Base-by-base conservation (phyloP, 1,140 invertebrate species). In the Aleiodes sp. region DNA sequence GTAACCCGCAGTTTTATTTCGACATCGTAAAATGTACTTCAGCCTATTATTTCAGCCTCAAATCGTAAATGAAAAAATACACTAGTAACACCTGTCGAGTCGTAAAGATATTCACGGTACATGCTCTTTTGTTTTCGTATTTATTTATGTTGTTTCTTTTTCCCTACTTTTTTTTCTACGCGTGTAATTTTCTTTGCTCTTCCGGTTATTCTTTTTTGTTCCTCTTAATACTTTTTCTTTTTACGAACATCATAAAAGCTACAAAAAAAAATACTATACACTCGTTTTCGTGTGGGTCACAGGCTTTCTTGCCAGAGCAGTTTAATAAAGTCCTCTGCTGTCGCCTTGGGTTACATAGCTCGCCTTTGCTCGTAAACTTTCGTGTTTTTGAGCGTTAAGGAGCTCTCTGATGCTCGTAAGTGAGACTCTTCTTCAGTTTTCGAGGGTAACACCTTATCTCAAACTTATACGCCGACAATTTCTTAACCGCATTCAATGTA, bases 11-110 rank as follows among this genome's bases (percentile, higher is more conserved):
- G 16, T 69, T 69, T 69, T 69, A 69, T 69, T 63, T 46, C 19
- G 19, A 10, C 46, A 31, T 39, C 60, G 29, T 69, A 69, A 69
- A 69, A 31, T 35, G 24, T 41, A 10, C 60, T 21, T 33, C 12
- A 19, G 33, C n/a, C 57, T 16, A 26, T 63, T 29, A 31, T 52
- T 61, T 52, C 46, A 21, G 21, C 19, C 46, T 69, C 10, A 69
- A 3, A 28, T 63, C 60, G 60, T 69, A 63, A 69, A 63, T 69
- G 60, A 61, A 60, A 63, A 69, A 52, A 52, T 52, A 69, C 61
- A 69, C 26, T 39, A 31, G 16, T 28, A 68, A 69, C 67, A 69
- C 37, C 43, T 69, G 67, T 63, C 31, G 60, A 29, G 21, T 68
- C 57, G 65, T 60, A 60, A 65, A 65, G 24, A 52, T 65, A 43